Conservation (phyloP, 2,113 vertebrate species). For the Pelecanus crispus region DNA sequence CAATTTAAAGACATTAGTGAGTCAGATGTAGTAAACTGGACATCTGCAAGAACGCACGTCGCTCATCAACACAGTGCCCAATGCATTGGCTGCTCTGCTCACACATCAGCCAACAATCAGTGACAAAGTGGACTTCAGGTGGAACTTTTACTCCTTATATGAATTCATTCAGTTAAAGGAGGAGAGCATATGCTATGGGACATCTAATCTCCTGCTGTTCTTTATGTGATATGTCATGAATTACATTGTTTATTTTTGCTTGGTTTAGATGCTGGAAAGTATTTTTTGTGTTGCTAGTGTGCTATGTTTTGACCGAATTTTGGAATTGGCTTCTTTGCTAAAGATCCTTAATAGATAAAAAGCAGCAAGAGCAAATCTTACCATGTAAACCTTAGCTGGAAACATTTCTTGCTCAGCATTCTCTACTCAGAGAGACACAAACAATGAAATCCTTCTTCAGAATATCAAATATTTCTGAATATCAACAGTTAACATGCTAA, state of each 20-base stretch:
- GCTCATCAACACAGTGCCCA: accelerated
- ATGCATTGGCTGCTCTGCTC: accelerated
- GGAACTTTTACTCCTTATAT: not conserved
- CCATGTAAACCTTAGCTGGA: not conserved
- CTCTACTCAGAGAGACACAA: not conserved
- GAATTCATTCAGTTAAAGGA: not conserved
- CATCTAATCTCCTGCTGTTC: not conserved
- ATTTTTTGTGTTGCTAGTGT: not conserved
- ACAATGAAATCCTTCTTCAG: not conserved
- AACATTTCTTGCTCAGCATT: not conserved
- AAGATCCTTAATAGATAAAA: not conserved
- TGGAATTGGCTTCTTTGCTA: not conserved
- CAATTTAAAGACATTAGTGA: not conserved
- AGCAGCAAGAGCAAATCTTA: not conserved
- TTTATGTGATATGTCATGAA: not conserved
- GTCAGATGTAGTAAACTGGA: not conserved
- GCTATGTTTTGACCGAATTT: not conserved
- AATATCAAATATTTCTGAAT: not conserved
- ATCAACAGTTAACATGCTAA: not conserved
- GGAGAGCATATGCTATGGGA: not conserved
- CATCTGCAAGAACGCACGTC: not conserved
- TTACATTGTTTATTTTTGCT: not conserved
- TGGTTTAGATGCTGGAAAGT: not conserved
- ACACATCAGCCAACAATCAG: not conserved
- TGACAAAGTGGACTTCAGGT: not conserved